Evolutionary conservation across 2,888 invertebrate species (phyloP).

Genomic region (Hypselothyrea guttata): DNA sequence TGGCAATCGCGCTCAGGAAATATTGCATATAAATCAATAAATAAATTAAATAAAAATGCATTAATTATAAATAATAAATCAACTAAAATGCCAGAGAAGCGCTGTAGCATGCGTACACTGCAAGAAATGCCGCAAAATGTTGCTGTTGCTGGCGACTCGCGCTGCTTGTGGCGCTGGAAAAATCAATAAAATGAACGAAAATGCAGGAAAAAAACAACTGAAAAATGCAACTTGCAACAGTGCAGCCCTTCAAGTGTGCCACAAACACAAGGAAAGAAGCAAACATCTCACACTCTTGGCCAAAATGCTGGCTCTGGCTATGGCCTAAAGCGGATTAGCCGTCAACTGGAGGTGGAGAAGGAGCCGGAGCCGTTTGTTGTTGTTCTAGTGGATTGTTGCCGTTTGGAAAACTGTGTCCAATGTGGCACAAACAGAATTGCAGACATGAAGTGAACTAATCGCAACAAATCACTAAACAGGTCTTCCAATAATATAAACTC

Average conservation of each 20-base stretch:
- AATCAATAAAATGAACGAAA: conserved; percentile 54
- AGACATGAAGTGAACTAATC: conserved; percentile 46
- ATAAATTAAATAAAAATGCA: conserved; percentile 15
- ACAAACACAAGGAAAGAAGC: neutral
- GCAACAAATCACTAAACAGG: conserved; percentile 83
- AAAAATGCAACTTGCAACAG: conserved; percentile 21
- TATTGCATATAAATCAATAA: conserved; percentile 28
- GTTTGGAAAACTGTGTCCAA: neutral
- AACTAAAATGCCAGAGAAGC: conserved; percentile 1
- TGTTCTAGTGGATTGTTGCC: too few species aligned
- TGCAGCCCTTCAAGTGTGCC: conserved; percentile 58
- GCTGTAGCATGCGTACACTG: neutral
- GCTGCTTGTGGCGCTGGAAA: conserved; percentile 41
- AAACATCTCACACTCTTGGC: too few species aligned
- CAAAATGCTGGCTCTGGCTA: neutral
- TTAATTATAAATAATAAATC: conserved; percentile 7
- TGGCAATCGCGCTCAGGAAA: conserved; percentile 55
- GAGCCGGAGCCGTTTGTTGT: neutral
- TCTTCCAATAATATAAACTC: conserved; percentile 83
- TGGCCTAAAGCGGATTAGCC: neutral
- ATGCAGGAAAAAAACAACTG: conserved; percentile 10
- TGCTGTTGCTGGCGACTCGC: neutral
- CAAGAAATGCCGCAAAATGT: neutral
- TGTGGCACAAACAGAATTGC: conserved; percentile 9
- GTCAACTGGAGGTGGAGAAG: neutral